Evolutionary conservation across 2,113 vertebrate genomes (phyloP).

Genomic region (Nyctereutes procyonoides): DNA sequence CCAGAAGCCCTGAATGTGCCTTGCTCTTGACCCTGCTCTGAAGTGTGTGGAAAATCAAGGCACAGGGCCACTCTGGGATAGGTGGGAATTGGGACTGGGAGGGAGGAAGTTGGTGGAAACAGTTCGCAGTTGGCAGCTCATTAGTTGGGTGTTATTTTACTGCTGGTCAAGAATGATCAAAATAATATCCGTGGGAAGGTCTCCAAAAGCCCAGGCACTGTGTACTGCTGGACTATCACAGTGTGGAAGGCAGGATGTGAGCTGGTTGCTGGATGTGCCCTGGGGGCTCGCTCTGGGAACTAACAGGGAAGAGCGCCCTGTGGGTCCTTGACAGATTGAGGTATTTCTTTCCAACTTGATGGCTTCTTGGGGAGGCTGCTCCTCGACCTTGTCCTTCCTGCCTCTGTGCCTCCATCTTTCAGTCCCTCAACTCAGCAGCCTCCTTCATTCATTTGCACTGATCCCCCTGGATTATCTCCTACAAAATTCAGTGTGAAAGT

Average conservation of each 20-base stretch:
- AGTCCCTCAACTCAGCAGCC: background rate
- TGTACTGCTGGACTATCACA: background rate
- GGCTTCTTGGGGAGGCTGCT: background rate
- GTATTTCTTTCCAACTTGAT: background rate
- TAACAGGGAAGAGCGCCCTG: background rate
- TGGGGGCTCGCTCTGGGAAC: background rate
- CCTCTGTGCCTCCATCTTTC: background rate
- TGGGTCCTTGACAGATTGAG: constrained; percentile 15
- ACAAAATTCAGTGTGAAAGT: constrained; percentile 3
- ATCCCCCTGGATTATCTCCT: background rate
- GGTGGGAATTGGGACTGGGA: background rate
- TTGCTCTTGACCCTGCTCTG: constrained; percentile 60
- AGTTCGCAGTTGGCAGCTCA: background rate
- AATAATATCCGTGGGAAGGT: background rate
- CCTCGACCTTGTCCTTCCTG: background rate
- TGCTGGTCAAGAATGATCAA: background rate
- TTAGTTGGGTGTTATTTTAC: constrained; percentile 54
- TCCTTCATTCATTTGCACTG: background rate
- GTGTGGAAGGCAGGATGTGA: background rate
- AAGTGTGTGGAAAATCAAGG: background rate
- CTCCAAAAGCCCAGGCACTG: background rate
- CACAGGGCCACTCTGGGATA: background rate
- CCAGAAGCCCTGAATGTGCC: constrained; percentile 16
- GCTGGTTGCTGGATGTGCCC: background rate
- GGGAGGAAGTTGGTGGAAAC: background rate